Evolutionary conservation across 2,113 vertebrate genomes (phyloP).

Genomic region (Motacilla tschutschensis): DNA sequence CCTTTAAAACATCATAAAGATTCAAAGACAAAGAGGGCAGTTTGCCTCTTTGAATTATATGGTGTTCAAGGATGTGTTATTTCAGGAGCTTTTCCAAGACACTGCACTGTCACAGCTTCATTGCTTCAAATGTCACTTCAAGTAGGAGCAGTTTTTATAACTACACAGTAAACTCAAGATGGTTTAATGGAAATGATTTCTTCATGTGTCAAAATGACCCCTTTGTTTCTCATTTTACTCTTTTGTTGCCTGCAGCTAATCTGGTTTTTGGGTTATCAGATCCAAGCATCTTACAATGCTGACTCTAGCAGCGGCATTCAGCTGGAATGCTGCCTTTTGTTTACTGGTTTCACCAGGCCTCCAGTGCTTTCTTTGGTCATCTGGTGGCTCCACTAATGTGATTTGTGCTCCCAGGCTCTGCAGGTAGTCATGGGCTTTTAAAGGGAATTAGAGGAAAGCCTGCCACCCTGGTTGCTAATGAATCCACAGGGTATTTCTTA

Average conservation of each 20-base stretch:
- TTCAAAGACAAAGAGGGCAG: constrained; percentile 12
- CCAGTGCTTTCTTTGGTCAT: constrained; percentile 77
- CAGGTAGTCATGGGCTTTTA: constrained; percentile 85
- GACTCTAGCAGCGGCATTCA: constrained; percentile 87
- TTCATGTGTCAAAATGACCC: constrained; percentile 94
- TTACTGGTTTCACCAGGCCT: constrained; percentile 79
- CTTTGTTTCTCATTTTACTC: constrained; percentile 84
- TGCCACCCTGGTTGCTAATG: constrained; percentile 80
- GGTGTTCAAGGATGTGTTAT: not conserved
- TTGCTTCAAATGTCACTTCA: constrained; percentile 74
- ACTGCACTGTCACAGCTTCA: constrained; percentile 20
- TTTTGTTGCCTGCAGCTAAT: constrained; percentile 76
- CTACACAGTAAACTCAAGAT: constrained; percentile 83
- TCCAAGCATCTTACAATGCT: constrained; percentile 76
- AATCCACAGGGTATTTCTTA: constrained; percentile 51
- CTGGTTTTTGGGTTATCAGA: constrained; percentile 77
- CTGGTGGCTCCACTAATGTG: constrained; percentile 83
- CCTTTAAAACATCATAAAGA: constrained; percentile 27
- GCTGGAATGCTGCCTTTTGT: constrained; percentile 89
- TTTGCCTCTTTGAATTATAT: constrained; percentile 30
- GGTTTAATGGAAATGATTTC: constrained; percentile 94
- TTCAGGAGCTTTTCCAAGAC: constrained; percentile 36
- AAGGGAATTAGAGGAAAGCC: constrained; percentile 81
- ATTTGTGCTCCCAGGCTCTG: constrained; percentile 91
- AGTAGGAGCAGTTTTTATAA: constrained; percentile 84